Evolutionary conservation across 2,888 invertebrate species (phyloP).

Genomic region (Drepanosiphum platanoidis): DNA sequence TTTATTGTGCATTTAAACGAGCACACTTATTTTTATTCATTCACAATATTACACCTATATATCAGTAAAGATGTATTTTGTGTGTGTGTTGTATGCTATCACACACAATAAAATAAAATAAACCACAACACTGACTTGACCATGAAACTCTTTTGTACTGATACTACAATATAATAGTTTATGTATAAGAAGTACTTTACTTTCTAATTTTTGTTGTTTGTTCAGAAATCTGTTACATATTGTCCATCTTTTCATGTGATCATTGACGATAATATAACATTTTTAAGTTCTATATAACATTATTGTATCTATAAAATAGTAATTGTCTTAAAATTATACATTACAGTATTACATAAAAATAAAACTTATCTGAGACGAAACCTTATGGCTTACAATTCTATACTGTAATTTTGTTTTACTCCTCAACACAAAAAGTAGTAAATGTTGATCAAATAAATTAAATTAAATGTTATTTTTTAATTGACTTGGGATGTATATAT

Average conservation of each 20-base stretch:
- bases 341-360: too few relatives aligned
- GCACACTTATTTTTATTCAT: background rate
- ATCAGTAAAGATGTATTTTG: background rate
- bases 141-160: slow-evolving; percentile 7
- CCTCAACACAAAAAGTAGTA: background rate
- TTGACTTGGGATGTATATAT: too few relatives aligned
- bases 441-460: background rate
- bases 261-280: background rate
- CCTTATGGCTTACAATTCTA: background rate
- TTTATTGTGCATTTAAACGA: background rate
- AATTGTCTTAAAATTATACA: too few relatives aligned
- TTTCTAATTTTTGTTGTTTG: slow-evolving; percentile 10
- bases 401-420: background rate
- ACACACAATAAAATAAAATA: background rate
- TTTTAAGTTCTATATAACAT: too few relatives aligned
- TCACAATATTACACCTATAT: background rate
- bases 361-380: background rate
- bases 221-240: background rate
- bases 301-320: background rate
- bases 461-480: too few relatives aligned
- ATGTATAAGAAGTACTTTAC: background rate
- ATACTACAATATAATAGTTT: background rate
- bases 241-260: background rate
- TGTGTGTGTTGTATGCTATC: background rate
- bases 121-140: background rate